Conservation (phyloP, 1,140 invertebrate genomes). For the Cylas formicarius region DNA sequence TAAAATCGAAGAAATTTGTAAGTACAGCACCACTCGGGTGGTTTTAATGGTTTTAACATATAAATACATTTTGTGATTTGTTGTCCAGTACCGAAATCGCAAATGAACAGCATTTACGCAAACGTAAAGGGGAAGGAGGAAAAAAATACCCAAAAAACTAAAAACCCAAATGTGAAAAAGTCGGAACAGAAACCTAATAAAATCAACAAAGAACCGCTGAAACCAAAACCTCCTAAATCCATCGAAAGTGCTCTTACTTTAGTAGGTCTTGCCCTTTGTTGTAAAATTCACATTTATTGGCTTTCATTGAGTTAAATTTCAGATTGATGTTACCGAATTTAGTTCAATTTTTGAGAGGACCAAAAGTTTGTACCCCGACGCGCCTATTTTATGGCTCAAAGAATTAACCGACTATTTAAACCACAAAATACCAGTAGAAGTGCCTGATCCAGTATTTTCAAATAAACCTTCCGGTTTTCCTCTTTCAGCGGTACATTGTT, state of each 20-base stretch:
- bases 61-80: no score
- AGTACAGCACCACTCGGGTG: conserved; percentile 40
- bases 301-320: conserved; percentile 33
- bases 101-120: conserved; percentile 35
- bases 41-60: no score
- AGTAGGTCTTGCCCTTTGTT: conserved; percentile 42
- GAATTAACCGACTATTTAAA: conserved; percentile 57
- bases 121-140: conserved; percentile 39
- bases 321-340: conserved; percentile 55
- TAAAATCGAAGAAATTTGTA: conserved; percentile 59
- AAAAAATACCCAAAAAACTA: conserved; percentile 41
- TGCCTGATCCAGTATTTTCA: conserved; percentile 52
- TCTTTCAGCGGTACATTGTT: conserved; percentile 36
- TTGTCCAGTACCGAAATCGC: conserved; percentile 36
- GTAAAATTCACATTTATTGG: no score
- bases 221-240: conserved; percentile 56
- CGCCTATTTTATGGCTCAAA: conserved; percentile 56
- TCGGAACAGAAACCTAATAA: conserved; percentile 46
- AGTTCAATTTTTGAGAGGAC: conserved; percentile 45
- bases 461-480: conserved; percentile 46
- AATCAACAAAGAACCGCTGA: conserved; percentile 43
- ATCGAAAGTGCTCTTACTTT: conserved; percentile 57
- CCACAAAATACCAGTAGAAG: conserved; percentile 52
- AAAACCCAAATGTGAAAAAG: conserved; percentile 31
- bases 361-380: conserved; percentile 53